Base-by-base conservation (phyloP, 2,113 vertebrate species). In the Colistium nudipinnis region DNA sequence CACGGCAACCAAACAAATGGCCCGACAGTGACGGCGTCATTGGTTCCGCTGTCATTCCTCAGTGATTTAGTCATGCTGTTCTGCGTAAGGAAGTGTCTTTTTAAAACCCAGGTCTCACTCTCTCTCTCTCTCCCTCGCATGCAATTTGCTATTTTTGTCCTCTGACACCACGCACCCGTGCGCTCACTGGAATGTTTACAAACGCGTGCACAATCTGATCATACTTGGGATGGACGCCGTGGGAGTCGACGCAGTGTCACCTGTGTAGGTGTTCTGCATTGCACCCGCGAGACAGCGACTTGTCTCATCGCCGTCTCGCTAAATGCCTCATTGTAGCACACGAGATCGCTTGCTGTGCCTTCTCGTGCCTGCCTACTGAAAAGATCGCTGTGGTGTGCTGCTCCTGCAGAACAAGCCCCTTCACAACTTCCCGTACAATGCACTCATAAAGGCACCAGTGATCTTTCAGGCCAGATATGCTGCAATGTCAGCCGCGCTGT, bases 1-100 rank as follows among this genome's bases (percentile, higher is more conserved):
- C 89, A 82, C 88, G 73, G 88, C 87, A 89, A 92, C 90, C 74
- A 85, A 91, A 87, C 88, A 92, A 93, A 91, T 33, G 76, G 89
- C 62, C 51, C 20, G 30, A 66, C 80, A 39, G 28, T n/a, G 65
- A 69, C 86, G 87, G 87, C 86, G 88, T 92, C 90, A 91, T 60
- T 51, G 70, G 78, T 91, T 87, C 87, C 75, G 78, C 62, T 84
- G 77, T 82, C 91, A 93, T 92, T 92, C 91, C 91, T 85, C 60
- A 82, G 70, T 72, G 79, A 88, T 91, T 81, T 35, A 86, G 81
- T 93, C 88, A 92, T 75, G 64, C 56, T 60, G 55, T 70, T 80
- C 75, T 69, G 76, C 33, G 33, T 64, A 49, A 62, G 61, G 74
- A 70, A 70, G 79, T 76, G 72, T 81, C 66, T 87, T 90, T 76